Evolutionary conservation across 1,140 invertebrate genomes (phyloP), one percentile per base, ranked within the genome.

Genomic region (Trinorchestia longiramus): DNA sequence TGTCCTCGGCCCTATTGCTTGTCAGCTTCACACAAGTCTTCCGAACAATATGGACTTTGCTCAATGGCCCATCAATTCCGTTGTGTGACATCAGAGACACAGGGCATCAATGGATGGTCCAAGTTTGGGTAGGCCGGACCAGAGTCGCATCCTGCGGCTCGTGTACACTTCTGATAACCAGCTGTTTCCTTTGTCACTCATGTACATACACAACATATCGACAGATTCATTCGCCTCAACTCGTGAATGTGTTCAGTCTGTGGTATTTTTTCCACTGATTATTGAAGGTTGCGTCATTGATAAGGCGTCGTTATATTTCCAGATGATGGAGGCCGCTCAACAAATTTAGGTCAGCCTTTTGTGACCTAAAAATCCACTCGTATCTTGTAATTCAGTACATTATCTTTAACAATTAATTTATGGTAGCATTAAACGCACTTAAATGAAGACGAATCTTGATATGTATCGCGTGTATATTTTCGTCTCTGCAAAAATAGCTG

Each of bases 1-100:
- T 90, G 88, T 43, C 88, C 43, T 90, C 88, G 43, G 88, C 11
- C 43, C 43, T 43, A 90, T 90, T 90, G 88, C 88, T 42, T 42
- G 88, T 90, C 88, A 90, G n/a, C 62, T 77, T 77, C 62, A 42
- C 88, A 90, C 43, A 90, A 90, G 88, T 43, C 43, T 41, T 43
- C 88, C 6, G 88, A 90, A 90, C 88, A 90, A 90, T 90, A 90
- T 90, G 41, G 88, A 90, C 88, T 90, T 90, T 41, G 88, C 88
- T 90, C 88, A 90, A 43, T 43, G n/a, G 88, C n/a, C 41, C 28
- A 28, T 90, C 88, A 90, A 90, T 90, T 42, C 88, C 11, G 88
- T 36, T 3, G n/a, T 43, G 88, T 90, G 88, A 90, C 88, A 90
- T 90, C 88, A 77, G 62, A 77, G 62, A 77, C 62, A 90, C 88